These are phyloP conservation scores for Gisinianus flammeolus DNA, from an alignment of 2,888 invertebrate genomes.

Conservation along the genomic window DNA sequence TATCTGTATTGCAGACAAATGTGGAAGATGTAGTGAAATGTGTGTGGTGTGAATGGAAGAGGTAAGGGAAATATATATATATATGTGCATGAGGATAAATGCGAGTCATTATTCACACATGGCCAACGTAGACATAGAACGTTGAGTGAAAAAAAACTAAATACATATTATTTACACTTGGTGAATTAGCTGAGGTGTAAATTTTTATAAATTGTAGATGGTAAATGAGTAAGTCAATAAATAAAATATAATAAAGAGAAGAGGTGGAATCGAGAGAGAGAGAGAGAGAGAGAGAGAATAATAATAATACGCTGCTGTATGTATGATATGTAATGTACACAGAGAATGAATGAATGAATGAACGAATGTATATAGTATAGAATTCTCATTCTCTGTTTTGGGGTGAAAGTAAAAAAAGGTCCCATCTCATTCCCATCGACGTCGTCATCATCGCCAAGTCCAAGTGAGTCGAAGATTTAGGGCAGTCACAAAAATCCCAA, in stretches of 20 bases:
- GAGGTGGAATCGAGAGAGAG: not conserved
- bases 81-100: too few species aligned
- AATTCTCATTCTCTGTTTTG: not conserved
- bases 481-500: conserved; percentile 32
- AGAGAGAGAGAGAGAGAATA: too few species aligned
- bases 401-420: conserved; percentile 29
- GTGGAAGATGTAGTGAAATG: too few species aligned
- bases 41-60: too few species aligned
- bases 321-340: not conserved
- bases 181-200: not conserved
- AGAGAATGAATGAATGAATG: not conserved
- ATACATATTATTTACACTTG: not conserved
- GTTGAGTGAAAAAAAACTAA: not conserved
- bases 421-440: conserved; percentile 1
- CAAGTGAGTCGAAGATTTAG: conserved; percentile 26
- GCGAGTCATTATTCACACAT: too few species aligned
- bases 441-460: not conserved
- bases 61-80: too few species aligned
- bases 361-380: not conserved
- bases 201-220: not conserved
- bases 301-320: too few species aligned
- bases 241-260: not conserved
- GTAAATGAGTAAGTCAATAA: not conserved
- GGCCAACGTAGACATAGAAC: too few species aligned
- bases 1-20: too few species aligned